phyloP scores from a whole-genome alignment of 2,113 vertebrate species.

The Microcebus tavaratra region DNA sequence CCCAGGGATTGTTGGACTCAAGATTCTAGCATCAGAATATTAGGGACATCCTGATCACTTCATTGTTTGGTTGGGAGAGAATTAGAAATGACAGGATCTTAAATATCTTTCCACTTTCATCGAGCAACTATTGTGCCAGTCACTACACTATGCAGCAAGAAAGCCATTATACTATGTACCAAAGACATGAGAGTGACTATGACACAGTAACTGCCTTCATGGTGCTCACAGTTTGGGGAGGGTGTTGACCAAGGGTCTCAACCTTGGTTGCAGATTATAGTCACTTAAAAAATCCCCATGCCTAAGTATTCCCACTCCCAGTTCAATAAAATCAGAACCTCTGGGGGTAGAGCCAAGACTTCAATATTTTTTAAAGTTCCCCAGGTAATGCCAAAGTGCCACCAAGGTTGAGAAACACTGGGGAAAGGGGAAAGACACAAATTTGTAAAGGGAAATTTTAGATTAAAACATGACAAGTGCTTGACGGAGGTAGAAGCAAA shows the following conservation, averaged over 20 bases:
- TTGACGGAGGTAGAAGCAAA: not conserved
- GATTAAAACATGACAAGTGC: not conserved
- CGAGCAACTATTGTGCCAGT: not conserved
- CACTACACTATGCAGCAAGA: not conserved
- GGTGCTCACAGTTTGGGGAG: not conserved
- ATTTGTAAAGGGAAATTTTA: slow-evolving; percentile 14
- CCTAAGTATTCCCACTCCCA: not conserved
- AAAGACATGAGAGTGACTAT: not conserved
- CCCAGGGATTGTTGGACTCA: not conserved
- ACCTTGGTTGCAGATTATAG: not conserved
- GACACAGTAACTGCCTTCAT: not conserved
- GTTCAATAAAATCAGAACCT: not conserved
- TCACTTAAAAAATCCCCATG: not conserved
- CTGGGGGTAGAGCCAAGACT: not conserved
- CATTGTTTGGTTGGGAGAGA: slow-evolving; percentile 38
- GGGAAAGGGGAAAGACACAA: not conserved
- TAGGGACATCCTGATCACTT: not conserved
- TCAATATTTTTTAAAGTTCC: not conserved
- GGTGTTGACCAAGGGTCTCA: not conserved
- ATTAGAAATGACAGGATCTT: slow-evolving; percentile 37
- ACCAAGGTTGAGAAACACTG: slow-evolving; percentile 8
- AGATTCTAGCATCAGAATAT: slow-evolving; percentile 26
- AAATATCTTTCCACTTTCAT: not conserved
- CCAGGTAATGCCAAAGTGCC: not conserved
- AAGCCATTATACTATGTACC: not conserved